Conservation (phyloP, 2,113 vertebrate species). For the Rhinopomastus cyanomelas region DNA sequence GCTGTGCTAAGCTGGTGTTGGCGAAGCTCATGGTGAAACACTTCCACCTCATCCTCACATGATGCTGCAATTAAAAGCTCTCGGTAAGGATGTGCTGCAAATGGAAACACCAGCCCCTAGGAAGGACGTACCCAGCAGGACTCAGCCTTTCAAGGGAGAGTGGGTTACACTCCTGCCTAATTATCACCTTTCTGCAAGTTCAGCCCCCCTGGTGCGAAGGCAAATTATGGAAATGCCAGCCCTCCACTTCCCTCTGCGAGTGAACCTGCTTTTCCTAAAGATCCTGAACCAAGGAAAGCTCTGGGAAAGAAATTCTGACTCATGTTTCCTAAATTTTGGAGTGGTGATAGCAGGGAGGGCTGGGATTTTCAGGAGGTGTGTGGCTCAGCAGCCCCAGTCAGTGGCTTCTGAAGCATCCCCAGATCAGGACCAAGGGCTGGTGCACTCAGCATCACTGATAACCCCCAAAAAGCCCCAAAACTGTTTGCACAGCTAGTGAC, state of each 20-base stretch:
- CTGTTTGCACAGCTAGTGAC: background rate
- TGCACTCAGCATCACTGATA: background rate
- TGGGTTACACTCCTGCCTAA: background rate
- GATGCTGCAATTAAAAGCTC: background rate
- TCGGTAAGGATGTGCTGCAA: background rate
- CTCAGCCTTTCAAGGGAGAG: background rate
- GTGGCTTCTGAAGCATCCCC: background rate
- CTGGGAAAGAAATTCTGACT: background rate
- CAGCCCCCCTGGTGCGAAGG: background rate
- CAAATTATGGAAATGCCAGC: background rate
- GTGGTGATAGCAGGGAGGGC: background rate
- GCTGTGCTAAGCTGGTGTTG: background rate
- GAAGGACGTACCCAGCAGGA: background rate
- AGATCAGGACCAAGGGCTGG: background rate
- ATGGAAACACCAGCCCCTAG: background rate
- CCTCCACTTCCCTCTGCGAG: background rate
- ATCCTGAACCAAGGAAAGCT: background rate
- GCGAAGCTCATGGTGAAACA: background rate
- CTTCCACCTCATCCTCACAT: background rate
- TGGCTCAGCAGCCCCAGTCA: background rate
- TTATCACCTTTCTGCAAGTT: background rate
- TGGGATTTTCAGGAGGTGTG: background rate
- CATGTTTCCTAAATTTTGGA: background rate
- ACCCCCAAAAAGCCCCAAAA: background rate
- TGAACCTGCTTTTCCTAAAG: background rate